A percentile compares a stretch with the other conserved stretches of the same genome.
Conservation (phyloP, 2,113 vertebrate species). For the Monopterus albus region DNA sequence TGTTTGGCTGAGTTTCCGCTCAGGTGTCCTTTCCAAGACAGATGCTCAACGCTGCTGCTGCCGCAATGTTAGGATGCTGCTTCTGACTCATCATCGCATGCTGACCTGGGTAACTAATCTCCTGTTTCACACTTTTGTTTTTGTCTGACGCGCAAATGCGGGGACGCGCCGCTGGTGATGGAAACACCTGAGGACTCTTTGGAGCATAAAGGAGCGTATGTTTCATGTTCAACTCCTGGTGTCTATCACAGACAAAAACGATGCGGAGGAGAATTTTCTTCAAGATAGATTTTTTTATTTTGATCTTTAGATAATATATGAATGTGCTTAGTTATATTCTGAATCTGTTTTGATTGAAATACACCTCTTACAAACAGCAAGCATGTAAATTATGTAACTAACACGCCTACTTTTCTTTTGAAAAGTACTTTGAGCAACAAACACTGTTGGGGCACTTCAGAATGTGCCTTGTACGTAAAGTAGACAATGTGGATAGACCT, state of each 20-base stretch:
- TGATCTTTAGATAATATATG: not conserved
- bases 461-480: not conserved
- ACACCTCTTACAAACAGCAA: not conserved
- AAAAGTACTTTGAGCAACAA: not conserved
- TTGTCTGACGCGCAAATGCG: conserved; percentile 7
- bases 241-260: not conserved
- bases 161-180: conserved; percentile 17
- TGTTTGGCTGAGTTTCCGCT: conserved; percentile 53
- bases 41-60: conserved; percentile 33
- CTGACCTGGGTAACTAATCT: conserved; percentile 16
- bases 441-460: not conserved
- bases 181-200: conserved; percentile 4
- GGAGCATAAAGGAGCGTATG: conserved; percentile 13
- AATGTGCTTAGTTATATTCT: not conserved
- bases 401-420: not conserved
- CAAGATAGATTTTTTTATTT: not conserved
- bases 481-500: not conserved
- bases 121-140: conserved; percentile 18
- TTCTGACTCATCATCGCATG: conserved; percentile 63
- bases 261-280: not conserved
- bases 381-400: not conserved
- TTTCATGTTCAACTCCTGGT: not conserved
- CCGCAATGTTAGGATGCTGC: conserved; percentile 39
- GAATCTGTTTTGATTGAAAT: conserved; percentile 4
- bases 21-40: conserved; percentile 7